These are phyloP conservation scores for Luffia ferchaultella DNA, from an alignment of 2,888 invertebrate genomes.

Conservation along the genomic window DNA sequence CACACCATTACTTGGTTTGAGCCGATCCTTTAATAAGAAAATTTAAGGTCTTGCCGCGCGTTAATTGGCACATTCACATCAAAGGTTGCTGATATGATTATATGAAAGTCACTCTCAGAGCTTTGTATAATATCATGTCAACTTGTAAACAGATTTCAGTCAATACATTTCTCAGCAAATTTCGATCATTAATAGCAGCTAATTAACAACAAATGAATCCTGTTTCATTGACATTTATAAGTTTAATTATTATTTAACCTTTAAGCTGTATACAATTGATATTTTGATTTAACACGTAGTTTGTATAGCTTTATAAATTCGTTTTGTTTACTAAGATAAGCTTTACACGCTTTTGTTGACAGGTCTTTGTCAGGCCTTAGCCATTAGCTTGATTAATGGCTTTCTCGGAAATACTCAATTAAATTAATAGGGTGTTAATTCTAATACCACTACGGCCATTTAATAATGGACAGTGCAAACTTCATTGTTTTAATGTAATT, in stretches of 20 bases:
- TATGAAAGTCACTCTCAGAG: not conserved
- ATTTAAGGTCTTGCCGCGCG: not conserved
- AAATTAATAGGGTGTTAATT: not conserved
- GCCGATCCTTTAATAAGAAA: not conserved
- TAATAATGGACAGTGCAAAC: not conserved
- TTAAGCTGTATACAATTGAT: too few relatives aligned
- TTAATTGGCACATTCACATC: not conserved
- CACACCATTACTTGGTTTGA: not conserved
- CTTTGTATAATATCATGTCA: not conserved
- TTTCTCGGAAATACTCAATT: not conserved
- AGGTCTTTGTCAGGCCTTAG: conserved; percentile 1
- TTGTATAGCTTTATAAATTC: not conserved
- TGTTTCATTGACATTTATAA: not conserved
- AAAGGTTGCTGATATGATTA: not conserved
- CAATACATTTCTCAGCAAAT: not conserved
- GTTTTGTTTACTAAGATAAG: not conserved
- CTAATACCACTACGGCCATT: not conserved
- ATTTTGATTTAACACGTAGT: not conserved
- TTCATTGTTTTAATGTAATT: too few relatives aligned
- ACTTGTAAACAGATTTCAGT: not conserved
- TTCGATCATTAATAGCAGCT: not conserved
- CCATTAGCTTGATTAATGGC: conserved; percentile 7
- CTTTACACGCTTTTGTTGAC: not conserved
- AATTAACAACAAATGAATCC: not conserved
- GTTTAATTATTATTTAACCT: not conserved